phyloP scores from a whole-genome alignment of 2,797 vertebrate species.

The Bovichtus diacanthus region DNA sequence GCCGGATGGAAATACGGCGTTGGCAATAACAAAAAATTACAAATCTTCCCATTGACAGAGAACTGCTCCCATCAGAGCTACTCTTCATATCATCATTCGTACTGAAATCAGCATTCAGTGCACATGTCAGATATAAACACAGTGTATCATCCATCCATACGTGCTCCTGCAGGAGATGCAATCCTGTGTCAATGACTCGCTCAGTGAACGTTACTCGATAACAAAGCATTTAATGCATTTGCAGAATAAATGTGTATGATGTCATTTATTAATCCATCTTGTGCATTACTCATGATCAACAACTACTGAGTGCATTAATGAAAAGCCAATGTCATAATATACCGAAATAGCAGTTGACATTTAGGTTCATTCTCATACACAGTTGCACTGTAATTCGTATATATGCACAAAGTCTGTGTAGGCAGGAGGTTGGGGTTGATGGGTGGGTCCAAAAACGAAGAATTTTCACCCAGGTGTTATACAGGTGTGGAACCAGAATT shows the following conservation, averaged over 20 bases:
- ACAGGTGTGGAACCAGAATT: no score
- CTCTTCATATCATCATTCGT: neutral
- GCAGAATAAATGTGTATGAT: neutral
- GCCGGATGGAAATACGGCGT: conserved; percentile 44
- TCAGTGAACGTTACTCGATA: neutral
- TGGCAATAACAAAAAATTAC: conserved; percentile 21
- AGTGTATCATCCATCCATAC: neutral
- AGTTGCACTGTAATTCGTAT: no score
- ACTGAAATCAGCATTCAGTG: conserved; percentile 1
- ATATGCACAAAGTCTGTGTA: no score
- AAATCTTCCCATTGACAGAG: conserved; percentile 21
- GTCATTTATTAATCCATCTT: neutral
- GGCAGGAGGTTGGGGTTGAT: no score
- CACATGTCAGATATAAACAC: neutral
- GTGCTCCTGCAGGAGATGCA: neutral
- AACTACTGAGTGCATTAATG: neutral
- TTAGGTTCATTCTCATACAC: no score
- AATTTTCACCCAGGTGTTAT: no score
- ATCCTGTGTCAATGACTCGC: neutral
- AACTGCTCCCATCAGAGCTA: neutral
- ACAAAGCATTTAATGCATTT: neutral
- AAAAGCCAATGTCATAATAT: neutral
- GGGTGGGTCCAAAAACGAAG: no score
- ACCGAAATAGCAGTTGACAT: neutral
- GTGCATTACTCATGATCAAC: neutral